These are phyloP conservation scores for Corydoras sp. DNA, from an alignment of 2,113 vertebrate species.

Conservation along the genomic window DNA sequence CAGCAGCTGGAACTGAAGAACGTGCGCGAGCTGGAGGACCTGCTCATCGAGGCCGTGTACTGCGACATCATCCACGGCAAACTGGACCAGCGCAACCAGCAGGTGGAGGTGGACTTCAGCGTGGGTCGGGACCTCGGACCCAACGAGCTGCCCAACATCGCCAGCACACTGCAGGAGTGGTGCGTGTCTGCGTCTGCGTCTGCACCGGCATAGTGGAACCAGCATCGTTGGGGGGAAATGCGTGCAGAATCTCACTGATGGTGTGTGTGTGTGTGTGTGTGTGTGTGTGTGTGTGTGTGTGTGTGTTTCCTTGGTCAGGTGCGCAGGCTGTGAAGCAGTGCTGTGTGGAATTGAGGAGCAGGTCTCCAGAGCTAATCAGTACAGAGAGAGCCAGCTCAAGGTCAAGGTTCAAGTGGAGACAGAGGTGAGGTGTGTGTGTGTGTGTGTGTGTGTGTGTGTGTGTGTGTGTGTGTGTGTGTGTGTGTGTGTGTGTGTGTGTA, in stretches of 20 bases:
- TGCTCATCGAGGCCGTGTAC: slow-evolving; percentile 96
- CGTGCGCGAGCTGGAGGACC: slow-evolving; percentile 92
- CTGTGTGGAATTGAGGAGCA: slow-evolving; percentile 91
- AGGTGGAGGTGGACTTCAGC: slow-evolving; percentile 95
- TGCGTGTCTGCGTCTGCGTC: slow-evolving; percentile 55
- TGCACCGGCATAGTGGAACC: not conserved
- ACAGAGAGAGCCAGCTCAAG: slow-evolving; percentile 89
- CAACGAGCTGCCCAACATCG: slow-evolving; percentile 88
- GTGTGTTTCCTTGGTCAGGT: slow-evolving; percentile 66
- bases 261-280: not conserved
- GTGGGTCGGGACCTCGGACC: slow-evolving; percentile 91
- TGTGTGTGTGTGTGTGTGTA: too few species aligned
- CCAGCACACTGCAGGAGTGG: slow-evolving; percentile 94
- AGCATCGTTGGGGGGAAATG: too few species aligned
- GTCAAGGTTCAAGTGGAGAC: slow-evolving; percentile 95
- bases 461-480: too few species aligned
- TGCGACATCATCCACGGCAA: slow-evolving; percentile 99
- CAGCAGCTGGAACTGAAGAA: slow-evolving; percentile 96
- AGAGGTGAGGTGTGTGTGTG: slow-evolving; percentile 70
- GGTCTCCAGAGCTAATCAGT: slow-evolving; percentile 89
- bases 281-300: not conserved
- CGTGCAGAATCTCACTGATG: too few species aligned
- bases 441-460: too few species aligned
- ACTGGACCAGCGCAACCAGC: slow-evolving; percentile 93
- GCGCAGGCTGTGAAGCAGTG: slow-evolving; percentile 88